A percentile compares a stretch with the other conserved stretches of the same genome.
phyloP scores from a whole-genome alignment of 2,888 invertebrate genomes.

The Saturnia pavonia region DNA sequence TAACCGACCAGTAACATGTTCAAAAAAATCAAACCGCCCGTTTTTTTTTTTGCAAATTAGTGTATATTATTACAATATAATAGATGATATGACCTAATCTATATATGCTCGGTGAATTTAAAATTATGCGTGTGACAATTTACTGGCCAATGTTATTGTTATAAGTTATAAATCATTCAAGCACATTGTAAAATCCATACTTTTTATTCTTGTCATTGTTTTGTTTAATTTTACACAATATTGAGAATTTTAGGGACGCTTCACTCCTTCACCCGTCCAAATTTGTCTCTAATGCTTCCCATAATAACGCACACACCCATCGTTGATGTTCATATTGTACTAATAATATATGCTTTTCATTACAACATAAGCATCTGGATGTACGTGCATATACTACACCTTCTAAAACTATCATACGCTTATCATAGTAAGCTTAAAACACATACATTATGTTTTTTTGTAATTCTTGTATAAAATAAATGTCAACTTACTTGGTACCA shows the following conservation, averaged over 20 bases:
- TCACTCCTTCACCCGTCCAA: too few relatives aligned
- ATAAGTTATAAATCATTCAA: not conserved
- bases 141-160: not conserved
- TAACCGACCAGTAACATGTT: too few relatives aligned
- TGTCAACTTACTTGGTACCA: not conserved
- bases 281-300: constrained; percentile 1
- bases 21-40: too few relatives aligned
- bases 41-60: too few relatives aligned
- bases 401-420: not conserved
- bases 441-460: not conserved
- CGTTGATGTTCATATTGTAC: not conserved
- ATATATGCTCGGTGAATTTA: not conserved
- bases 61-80: too few relatives aligned
- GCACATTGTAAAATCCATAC: not conserved
- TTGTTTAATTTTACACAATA: not conserved
- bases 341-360: constrained; percentile 6
- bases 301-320: not conserved
- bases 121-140: not conserved
- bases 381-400: not conserved
- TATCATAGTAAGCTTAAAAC: not conserved
- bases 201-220: not conserved
- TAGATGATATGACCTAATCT: too few relatives aligned
- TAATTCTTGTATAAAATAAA: not conserved
- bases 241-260: not conserved
- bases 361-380: not conserved